phyloP scores from a whole-genome alignment of 2,888 invertebrate species.

The Melanostoma mellinum region DNA sequence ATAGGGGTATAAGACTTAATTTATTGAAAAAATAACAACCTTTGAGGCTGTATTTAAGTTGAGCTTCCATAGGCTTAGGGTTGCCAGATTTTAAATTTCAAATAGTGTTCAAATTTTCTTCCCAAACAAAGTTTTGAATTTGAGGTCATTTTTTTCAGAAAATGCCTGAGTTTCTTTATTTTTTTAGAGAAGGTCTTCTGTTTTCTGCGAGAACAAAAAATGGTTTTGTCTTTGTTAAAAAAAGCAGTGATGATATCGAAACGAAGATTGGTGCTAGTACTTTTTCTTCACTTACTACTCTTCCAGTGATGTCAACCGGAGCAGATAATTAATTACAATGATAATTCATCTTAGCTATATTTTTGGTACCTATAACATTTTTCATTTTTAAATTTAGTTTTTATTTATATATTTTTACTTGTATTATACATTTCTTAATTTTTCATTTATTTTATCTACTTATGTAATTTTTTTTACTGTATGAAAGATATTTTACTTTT shows the following conservation, averaged over 20 bases:
- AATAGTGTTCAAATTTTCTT: too few species aligned
- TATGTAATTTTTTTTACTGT: conserved; percentile 12
- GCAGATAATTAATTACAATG: conserved; percentile 3
- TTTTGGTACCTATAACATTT: background rate
- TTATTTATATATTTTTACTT: too few species aligned
- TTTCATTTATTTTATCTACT: background rate
- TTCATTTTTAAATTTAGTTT: too few species aligned
- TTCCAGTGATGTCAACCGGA: background rate
- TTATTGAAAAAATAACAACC: too few species aligned
- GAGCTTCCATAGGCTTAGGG: too few species aligned
- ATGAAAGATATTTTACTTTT: background rate
- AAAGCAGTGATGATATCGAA: conserved; percentile 14
- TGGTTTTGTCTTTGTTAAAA: conserved; percentile 13
- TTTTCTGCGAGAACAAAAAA: conserved; percentile 14
- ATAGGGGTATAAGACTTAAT: too few species aligned
- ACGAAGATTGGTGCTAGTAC: conserved; percentile 1
- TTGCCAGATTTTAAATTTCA: too few species aligned
- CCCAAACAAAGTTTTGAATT: too few species aligned
- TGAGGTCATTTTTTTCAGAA: too few species aligned
- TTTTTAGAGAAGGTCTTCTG: conserved; percentile 1
- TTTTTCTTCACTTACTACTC: background rate
- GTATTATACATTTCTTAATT: background rate
- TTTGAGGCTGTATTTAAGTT: too few species aligned
- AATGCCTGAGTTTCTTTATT: too few species aligned
- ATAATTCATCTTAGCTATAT: background rate